A percentile compares a stretch with the other conserved stretches of the same genome.
These are phyloP conservation scores for Prunella fulvescens DNA, from an alignment of 2,113 vertebrate species.

Conservation along the genomic window DNA sequence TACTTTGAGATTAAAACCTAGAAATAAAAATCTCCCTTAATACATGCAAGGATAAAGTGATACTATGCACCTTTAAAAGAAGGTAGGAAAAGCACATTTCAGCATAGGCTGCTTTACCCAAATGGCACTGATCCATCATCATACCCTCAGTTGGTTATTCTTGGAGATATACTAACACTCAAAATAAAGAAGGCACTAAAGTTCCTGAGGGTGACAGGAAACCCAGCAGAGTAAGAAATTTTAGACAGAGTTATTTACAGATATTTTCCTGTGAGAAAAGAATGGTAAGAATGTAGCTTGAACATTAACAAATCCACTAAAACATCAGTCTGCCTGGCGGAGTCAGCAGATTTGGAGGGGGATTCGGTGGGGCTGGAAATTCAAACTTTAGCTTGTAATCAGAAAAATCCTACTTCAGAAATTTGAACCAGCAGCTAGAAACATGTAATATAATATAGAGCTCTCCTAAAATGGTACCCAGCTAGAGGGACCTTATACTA, in stretches of 20 bases:
- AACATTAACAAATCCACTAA: slow-evolving; percentile 68
- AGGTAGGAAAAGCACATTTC: neutral
- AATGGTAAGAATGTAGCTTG: slow-evolving; percentile 72
- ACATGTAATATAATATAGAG: neutral
- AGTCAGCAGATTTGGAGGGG: slow-evolving; percentile 10
- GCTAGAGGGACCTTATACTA: neutral
- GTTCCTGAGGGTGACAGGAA: slow-evolving; percentile 30
- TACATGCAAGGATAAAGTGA: neutral
- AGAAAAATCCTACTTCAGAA: slow-evolving; percentile 71
- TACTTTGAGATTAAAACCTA: neutral
- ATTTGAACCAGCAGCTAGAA: slow-evolving; percentile 57
- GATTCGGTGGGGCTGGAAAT: slow-evolving; percentile 14
- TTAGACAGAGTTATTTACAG: slow-evolving; percentile 61
- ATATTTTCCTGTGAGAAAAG: slow-evolving; percentile 81
- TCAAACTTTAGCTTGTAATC: slow-evolving; percentile 52
- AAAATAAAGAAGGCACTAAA: neutral
- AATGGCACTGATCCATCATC: neutral
- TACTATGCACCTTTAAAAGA: neutral
- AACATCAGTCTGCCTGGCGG: neutral
- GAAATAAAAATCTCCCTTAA: neutral
- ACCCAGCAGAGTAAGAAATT: slow-evolving; percentile 26
- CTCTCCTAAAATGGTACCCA: neutral
- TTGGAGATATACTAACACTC: neutral
- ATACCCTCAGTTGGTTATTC: neutral
- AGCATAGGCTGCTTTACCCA: neutral